phyloP scores from a whole-genome alignment of 2,797 vertebrate genomes.

The Spinus olivaceus region DNA sequence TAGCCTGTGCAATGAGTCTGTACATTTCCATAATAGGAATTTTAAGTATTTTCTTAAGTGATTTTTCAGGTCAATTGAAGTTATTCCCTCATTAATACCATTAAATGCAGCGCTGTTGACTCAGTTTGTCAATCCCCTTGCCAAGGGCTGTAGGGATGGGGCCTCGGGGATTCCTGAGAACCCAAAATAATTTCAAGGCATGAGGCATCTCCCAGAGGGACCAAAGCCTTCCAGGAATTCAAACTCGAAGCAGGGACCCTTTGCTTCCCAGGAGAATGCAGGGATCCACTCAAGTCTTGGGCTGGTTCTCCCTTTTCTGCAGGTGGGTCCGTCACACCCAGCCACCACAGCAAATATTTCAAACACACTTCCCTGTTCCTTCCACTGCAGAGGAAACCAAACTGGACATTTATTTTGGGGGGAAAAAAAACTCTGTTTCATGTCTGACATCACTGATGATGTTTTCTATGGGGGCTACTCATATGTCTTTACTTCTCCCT shows the following conservation, averaged over 20 bases:
- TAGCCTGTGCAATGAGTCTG: fast-evolving
- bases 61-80: background rate
- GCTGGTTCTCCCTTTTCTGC: background rate
- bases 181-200: background rate
- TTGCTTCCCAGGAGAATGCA: fast-evolving
- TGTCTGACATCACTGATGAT: background rate
- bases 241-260: background rate
- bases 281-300: background rate
- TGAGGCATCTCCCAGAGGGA: background rate
- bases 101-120: background rate
- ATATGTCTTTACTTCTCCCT: background rate
- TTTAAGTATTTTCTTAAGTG: background rate
- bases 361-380: background rate
- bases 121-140: background rate
- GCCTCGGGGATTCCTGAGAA: background rate
- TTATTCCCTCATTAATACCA: background rate
- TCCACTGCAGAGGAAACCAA: background rate
- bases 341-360: background rate
- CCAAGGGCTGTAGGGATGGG: background rate
- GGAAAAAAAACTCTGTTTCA: fast-evolving
- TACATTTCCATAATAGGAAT: background rate
- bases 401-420: background rate
- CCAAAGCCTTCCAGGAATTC: background rate
- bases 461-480: background rate
- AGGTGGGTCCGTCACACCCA: background rate